phyloP scores from a whole-genome alignment of 2,888 invertebrate genomes.

The Papilio gigon region DNA sequence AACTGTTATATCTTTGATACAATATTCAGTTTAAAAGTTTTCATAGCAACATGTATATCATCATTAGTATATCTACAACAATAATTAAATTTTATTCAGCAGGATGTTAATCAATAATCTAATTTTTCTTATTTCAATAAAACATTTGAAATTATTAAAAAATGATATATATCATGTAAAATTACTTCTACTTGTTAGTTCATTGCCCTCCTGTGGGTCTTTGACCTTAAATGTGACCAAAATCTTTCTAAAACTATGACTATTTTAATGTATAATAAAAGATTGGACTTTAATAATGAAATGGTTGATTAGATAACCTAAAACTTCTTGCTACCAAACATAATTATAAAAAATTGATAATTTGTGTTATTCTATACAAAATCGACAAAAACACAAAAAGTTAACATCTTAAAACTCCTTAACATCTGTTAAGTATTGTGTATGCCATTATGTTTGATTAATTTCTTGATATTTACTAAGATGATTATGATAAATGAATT shows the following conservation, averaged over 20 bases:
- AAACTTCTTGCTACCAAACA: neutral
- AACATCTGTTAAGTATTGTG: neutral
- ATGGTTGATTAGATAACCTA: slow-evolving; percentile 28
- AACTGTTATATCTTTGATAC: neutral
- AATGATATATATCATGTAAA: neutral
- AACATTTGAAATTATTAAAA: slow-evolving; percentile 13
- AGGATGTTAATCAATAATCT: neutral
- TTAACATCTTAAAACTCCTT: neutral
- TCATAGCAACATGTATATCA: neutral
- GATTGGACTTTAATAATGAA: neutral
- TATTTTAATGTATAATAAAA: neutral
- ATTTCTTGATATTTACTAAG: neutral
- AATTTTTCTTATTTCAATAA: neutral
- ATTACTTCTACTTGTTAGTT: slow-evolving; percentile 33
- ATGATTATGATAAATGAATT: neutral
- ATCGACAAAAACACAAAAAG: neutral
- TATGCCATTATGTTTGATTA: neutral
- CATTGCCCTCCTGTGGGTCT: slow-evolving; percentile 40
- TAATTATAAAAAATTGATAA: neutral
- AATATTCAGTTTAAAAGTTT: neutral
- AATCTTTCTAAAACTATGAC: slow-evolving; percentile 21
- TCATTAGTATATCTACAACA: neutral
- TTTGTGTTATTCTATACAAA: neutral
- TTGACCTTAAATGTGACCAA: slow-evolving; percentile 39
- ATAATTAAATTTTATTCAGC: neutral